phyloP scores from a whole-genome alignment of 2,888 invertebrate species.

The Mesorhabditis belari region DNA sequence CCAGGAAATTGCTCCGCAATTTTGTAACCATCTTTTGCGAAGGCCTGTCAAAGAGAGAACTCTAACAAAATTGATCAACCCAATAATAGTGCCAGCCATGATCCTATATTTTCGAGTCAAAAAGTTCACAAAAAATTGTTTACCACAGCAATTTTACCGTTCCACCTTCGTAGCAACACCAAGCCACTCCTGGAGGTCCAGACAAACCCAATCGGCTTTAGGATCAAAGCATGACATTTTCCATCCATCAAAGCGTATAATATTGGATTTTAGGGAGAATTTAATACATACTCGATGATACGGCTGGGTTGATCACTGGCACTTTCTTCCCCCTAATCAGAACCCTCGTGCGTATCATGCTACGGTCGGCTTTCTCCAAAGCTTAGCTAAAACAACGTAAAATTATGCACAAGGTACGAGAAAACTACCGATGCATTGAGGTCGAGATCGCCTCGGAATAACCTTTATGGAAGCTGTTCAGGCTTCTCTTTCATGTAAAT shows the following conservation, averaged over 20 bases:
- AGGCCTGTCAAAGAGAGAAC: conserved; percentile 72
- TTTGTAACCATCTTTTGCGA: conserved; percentile 67
- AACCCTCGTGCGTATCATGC: too few species aligned
- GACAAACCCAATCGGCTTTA: conserved; percentile 64
- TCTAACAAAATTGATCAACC: conserved; percentile 60
- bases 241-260: conserved; percentile 30
- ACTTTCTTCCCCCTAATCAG: conserved; percentile 1
- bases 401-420: too few species aligned
- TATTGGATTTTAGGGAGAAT: background rate
- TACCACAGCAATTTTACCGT: background rate
- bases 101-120: background rate
- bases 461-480: conserved; percentile 63
- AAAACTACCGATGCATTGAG: conserved; percentile 60
- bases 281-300: conserved; percentile 7
- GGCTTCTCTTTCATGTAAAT: conserved; percentile 72
- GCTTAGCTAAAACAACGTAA: too few species aligned
- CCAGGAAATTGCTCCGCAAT: conserved; percentile 55
- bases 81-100: conserved; percentile 75
- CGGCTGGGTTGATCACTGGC: background rate
- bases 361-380: too few species aligned
- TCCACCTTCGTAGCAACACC: background rate
- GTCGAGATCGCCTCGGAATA: conserved; percentile 70
- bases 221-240: conserved; percentile 65
- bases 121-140: background rate
- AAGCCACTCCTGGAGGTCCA: conserved; percentile 72